Conservation (phyloP, 2,888 invertebrate species). For the Uloborus plumipes region DNA sequence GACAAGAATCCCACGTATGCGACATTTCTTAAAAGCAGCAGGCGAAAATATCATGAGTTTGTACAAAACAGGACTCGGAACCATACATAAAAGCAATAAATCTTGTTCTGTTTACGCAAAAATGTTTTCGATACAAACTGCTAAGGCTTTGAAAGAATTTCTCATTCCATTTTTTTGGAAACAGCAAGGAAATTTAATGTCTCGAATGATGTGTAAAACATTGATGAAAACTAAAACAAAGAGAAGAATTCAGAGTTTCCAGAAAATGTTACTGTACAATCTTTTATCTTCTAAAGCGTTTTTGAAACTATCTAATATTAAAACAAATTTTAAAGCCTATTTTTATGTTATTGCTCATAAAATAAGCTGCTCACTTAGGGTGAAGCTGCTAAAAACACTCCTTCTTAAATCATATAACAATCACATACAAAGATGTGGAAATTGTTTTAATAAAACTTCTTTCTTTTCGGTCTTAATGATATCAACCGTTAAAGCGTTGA, state of each 20-base stretch:
- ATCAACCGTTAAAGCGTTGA: too few relatives aligned
- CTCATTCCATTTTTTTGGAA: not conserved
- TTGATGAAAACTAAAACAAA: too few relatives aligned
- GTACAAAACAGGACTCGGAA: constrained; percentile 7
- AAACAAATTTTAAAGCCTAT: not conserved
- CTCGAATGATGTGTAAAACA: too few relatives aligned
- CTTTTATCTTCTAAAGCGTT: constrained; percentile 36
- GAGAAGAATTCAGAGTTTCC: too few relatives aligned
- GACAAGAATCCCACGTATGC: constrained; percentile 18
- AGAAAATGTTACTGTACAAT: constrained; percentile 24
- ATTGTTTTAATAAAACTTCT: too few relatives aligned
- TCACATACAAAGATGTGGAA: too few relatives aligned
- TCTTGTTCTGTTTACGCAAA: constrained; percentile 30
- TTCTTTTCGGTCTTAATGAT: too few relatives aligned
- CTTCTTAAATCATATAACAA: too few relatives aligned
- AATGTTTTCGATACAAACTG: constrained; percentile 32
- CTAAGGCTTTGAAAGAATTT: constrained; percentile 18
- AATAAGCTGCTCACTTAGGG: too few relatives aligned
- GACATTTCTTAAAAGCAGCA: constrained; percentile 9
- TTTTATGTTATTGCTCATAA: too few relatives aligned
- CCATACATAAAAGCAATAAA: constrained; percentile 10
- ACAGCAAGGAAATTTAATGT: too few relatives aligned
- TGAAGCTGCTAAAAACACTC: too few relatives aligned
- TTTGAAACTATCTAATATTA: constrained; percentile 15
- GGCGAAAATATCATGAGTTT: constrained; percentile 12